These are phyloP conservation scores for Drosophila kikkawai DNA, from an alignment of 1,140 invertebrate genomes.

Conservation along the genomic window DNA sequence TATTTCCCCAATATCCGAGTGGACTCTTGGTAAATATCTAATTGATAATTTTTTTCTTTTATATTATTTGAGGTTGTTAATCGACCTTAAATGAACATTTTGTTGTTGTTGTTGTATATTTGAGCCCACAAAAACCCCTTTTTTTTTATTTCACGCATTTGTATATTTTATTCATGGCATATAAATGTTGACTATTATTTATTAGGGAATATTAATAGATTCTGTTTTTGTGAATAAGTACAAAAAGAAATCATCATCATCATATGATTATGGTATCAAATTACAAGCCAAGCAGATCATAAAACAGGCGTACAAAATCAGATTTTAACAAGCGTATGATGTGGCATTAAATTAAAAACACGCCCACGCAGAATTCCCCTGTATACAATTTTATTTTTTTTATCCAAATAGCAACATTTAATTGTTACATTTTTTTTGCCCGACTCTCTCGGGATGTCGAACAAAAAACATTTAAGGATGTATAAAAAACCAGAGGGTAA, in stretches of 20 bases:
- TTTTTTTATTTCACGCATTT: not conserved
- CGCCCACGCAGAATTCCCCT: not conserved
- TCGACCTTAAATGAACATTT: not conserved
- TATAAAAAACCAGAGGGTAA: conserved; percentile 42
- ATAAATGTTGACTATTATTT: conserved; percentile 3
- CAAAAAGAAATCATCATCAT: conserved; percentile 4
- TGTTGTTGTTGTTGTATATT: not conserved
- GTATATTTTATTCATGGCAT: conserved; percentile 5
- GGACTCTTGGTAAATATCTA: not conserved
- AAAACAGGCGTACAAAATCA: conserved; percentile 11
- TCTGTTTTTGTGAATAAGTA: not conserved
- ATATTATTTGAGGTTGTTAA: not conserved
- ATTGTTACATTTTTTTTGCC: conserved; percentile 5
- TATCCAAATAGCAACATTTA: conserved; percentile 9
- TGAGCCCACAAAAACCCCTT: not conserved
- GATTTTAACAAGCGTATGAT: conserved; percentile 6
- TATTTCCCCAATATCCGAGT: not conserved
- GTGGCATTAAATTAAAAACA: conserved; percentile 2
- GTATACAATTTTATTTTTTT: not conserved
- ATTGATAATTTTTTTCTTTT: not conserved
- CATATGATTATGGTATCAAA: conserved; percentile 4
- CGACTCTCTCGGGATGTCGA: not conserved
- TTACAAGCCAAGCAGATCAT: conserved; percentile 15
- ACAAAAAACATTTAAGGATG: conserved; percentile 10
- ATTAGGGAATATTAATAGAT: not conserved